Conservation (phyloP, 2,888 invertebrate species). For the Kryphioiulus occultus region DNA sequence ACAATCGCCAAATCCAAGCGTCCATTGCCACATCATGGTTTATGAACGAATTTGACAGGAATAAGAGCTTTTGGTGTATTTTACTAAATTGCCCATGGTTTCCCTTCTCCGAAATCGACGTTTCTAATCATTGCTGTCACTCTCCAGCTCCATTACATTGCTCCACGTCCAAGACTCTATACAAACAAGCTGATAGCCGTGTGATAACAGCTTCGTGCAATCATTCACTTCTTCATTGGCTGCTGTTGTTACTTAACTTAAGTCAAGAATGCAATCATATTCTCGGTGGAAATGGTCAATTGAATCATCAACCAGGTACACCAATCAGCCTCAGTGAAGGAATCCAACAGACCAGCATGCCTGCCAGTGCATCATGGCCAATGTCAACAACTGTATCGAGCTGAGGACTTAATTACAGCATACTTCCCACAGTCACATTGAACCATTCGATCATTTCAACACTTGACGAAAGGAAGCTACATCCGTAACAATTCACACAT, state of each 20-base stretch:
- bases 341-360: neutral
- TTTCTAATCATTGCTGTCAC: neutral
- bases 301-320: neutral
- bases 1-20: no score
- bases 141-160: neutral
- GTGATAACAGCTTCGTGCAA: neutral
- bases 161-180: neutral
- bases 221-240: neutral
- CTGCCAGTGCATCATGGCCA: neutral
- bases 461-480: neutral
- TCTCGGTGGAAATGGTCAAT: neutral
- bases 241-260: neutral
- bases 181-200: neutral
- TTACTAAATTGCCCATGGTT: neutral
- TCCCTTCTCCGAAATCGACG: neutral
- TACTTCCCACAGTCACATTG: neutral
- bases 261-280: constrained; percentile 1
- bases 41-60: no score
- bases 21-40: no score
- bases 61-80: neutral
- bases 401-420: neutral
- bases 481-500: neutral
- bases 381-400: neutral
- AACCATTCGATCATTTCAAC: neutral
- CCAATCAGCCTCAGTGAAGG: neutral